Percentiles rank a stretch among this genome's conserved stretches.
phyloP scores from a whole-genome alignment of 1,140 invertebrate genomes.

The Cherax quadricarinatus region DNA sequence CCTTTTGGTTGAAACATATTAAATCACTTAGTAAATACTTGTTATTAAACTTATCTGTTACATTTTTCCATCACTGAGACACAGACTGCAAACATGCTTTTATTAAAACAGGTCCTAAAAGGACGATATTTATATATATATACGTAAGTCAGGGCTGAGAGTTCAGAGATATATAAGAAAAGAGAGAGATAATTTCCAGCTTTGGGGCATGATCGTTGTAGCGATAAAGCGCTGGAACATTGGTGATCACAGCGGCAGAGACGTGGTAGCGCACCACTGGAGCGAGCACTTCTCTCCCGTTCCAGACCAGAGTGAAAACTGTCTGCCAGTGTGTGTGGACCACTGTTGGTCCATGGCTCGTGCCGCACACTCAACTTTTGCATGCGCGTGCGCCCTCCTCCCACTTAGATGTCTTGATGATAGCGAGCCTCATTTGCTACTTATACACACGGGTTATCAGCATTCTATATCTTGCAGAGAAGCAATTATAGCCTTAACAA shows the following conservation, averaged over 20 bases:
- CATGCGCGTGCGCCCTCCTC: conserved; percentile 6
- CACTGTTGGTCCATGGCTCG: too few relatives aligned
- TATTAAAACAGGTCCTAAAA: too few relatives aligned
- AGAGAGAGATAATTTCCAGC: not conserved
- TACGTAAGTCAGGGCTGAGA: not conserved
- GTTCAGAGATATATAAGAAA: not conserved
- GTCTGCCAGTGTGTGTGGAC: not conserved
- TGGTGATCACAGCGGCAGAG: not conserved
- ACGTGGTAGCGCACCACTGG: not conserved
- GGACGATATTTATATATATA: too few relatives aligned
- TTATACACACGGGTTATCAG: conserved; percentile 20
- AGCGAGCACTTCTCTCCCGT: not conserved
- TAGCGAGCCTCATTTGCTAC: not conserved
- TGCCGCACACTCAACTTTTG: not conserved
- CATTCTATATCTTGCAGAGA: not conserved
- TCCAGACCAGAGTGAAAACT: not conserved
- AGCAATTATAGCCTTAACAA: conserved; percentile 6
- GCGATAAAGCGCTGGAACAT: not conserved
- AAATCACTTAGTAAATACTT: too few relatives aligned
- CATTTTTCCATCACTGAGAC: too few relatives aligned
- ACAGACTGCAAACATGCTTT: too few relatives aligned
- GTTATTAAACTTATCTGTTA: too few relatives aligned
- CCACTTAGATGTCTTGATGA: conserved; percentile 5
- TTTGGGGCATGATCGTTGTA: too few relatives aligned
- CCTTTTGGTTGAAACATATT: too few relatives aligned